A percentile compares a stretch with the other conserved stretches of the same genome.
Evolutionary conservation across 2,113 vertebrate species (phyloP).

Genomic region (Narcine bancroftii): DNA sequence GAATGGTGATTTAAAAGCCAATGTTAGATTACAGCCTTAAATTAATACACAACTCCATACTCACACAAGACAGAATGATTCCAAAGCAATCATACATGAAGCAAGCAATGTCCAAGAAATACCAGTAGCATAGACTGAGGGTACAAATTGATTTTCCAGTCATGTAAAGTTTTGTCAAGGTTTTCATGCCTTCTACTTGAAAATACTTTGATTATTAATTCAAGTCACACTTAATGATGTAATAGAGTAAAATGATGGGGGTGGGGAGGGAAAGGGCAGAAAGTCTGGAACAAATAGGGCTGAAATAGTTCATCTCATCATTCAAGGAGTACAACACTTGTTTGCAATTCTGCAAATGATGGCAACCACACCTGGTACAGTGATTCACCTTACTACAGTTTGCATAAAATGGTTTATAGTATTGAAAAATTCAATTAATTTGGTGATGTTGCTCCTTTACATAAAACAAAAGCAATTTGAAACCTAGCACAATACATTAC

Average conservation of each 20-base stretch:
- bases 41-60: background rate
- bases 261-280: background rate
- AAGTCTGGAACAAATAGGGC: background rate
- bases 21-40: slow-evolving; percentile 1
- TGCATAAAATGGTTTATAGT: background rate
- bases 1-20: background rate
- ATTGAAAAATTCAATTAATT: background rate
- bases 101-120: background rate
- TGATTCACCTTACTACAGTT: background rate
- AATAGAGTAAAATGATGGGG: background rate
- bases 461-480: background rate
- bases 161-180: slow-evolving; percentile 26
- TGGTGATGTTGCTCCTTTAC: background rate
- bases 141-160: background rate
- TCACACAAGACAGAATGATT: slow-evolving; percentile 3
- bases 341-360: background rate
- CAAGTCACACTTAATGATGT: background rate
- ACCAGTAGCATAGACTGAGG: slow-evolving; percentile 5
- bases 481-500: background rate
- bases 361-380: background rate
- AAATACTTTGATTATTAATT: slow-evolving; percentile 30
- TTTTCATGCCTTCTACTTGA: slow-evolving; percentile 17
- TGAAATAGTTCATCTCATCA: slow-evolving; percentile 20
- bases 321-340: background rate
- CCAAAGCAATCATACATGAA: background rate